These are phyloP conservation scores for Hydrocynus forskahlii DNA, from an alignment of 2,797 vertebrate species.

Conservation along the genomic window DNA sequence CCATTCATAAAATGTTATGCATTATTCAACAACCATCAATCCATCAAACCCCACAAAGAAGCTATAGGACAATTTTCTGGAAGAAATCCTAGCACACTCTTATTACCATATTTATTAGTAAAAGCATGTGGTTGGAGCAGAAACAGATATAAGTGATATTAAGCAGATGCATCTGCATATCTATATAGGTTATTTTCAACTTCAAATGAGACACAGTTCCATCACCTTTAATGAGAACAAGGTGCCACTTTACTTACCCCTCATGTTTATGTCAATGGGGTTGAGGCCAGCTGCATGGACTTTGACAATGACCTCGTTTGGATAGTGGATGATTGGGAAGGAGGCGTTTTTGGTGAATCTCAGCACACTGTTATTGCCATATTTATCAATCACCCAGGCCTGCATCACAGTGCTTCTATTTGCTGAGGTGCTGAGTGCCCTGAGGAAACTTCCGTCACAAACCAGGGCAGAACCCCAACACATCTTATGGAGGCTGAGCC, in stretches of 20 bases:
- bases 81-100: conserved; percentile 88
- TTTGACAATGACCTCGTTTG: conserved; percentile 92
- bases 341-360: conserved; percentile 83
- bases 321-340: conserved; percentile 86
- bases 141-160: no score
- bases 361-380: conserved; percentile 88
- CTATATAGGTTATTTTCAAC: no score
- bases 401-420: conserved; percentile 79
- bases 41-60: no score
- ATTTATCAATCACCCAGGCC: conserved; percentile 93
- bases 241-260: conserved; percentile 82
- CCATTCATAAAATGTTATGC: no score
- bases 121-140: no score
- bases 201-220: no score
- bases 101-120: conserved; percentile 83
- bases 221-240: not conserved
- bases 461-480: conserved; percentile 13
- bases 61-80: conserved; percentile 71
- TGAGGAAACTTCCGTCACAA: conserved; percentile 29
- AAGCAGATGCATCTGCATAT: no score
- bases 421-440: conserved; percentile 71
- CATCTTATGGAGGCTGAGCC: conserved; percentile 31
- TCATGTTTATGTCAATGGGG: conserved; percentile 93
- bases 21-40: no score
- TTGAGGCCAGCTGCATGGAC: conserved; percentile 91